Evolutionary conservation across 2,797 vertebrate species (phyloP).

Genomic region (Delichon dasypus): DNA sequence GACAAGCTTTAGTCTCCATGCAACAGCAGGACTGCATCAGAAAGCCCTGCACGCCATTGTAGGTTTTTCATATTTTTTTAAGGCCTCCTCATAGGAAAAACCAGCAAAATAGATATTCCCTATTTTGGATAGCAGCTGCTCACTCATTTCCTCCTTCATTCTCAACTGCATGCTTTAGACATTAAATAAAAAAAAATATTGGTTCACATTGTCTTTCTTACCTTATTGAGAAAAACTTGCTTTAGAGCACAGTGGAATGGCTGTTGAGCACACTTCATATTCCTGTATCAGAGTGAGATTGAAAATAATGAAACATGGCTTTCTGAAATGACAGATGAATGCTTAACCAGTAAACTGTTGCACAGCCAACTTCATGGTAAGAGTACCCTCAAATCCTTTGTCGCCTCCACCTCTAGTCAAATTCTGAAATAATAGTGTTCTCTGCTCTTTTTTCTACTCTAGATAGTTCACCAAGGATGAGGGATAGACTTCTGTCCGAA

Average conservation of each 20-base stretch:
- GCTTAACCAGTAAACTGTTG: not conserved
- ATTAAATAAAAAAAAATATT: not conserved
- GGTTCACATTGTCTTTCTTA: not conserved
- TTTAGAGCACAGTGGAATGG: not conserved
- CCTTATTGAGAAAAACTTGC: not conserved
- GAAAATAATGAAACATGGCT: not conserved
- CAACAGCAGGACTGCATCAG: not conserved
- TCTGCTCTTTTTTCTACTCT: not conserved
- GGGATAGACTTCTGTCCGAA: not conserved
- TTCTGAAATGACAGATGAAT: not conserved
- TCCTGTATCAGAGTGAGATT: not conserved
- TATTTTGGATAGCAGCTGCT: not conserved
- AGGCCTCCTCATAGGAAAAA: not conserved
- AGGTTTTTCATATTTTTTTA: not conserved
- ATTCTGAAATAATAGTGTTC: not conserved
- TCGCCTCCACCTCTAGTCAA: not conserved
- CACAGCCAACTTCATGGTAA: not conserved
- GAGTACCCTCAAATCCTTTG: not conserved
- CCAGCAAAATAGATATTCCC: not conserved
- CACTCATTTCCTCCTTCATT: not conserved
- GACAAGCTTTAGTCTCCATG: not conserved
- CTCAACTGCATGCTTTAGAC: not conserved
- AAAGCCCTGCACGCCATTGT: not conserved
- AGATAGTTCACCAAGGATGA: not conserved
- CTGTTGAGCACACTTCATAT: not conserved